phyloP scores from a whole-genome alignment of 2,113 vertebrate species.

The Harpagus bidentatus region DNA sequence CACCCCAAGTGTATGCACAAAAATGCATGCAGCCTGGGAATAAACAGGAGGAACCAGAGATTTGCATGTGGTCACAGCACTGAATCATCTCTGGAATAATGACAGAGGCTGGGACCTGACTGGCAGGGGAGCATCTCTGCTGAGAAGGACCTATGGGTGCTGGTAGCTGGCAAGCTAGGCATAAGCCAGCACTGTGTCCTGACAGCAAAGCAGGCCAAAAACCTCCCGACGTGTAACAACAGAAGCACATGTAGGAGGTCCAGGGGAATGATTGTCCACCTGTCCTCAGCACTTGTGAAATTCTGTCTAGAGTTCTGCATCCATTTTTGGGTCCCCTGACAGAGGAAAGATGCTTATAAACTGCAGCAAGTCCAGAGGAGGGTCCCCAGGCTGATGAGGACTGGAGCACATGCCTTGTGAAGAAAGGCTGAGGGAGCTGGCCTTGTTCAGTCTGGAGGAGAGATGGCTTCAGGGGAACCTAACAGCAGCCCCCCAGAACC shows the following conservation, averaged over 20 bases:
- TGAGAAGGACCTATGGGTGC: not conserved
- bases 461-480: not conserved
- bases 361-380: not conserved
- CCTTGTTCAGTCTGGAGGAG: not conserved
- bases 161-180: not conserved
- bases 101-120: not conserved
- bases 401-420: not conserved
- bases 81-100: not conserved
- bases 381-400: not conserved
- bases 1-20: not conserved
- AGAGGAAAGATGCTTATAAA: not conserved
- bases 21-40: not conserved
- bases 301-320: not conserved
- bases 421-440: not conserved
- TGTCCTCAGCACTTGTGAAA: not conserved
- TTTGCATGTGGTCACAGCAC: not conserved
- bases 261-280: not conserved
- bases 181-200: not conserved
- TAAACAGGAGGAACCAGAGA: not conserved
- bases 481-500: not conserved
- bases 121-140: not conserved
- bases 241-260: not conserved
- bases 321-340: not conserved
- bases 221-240: not conserved
- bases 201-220: not conserved